Base-by-base conservation (phyloP, 2,888 invertebrate genomes). In the Agrotis segetum region DNA sequence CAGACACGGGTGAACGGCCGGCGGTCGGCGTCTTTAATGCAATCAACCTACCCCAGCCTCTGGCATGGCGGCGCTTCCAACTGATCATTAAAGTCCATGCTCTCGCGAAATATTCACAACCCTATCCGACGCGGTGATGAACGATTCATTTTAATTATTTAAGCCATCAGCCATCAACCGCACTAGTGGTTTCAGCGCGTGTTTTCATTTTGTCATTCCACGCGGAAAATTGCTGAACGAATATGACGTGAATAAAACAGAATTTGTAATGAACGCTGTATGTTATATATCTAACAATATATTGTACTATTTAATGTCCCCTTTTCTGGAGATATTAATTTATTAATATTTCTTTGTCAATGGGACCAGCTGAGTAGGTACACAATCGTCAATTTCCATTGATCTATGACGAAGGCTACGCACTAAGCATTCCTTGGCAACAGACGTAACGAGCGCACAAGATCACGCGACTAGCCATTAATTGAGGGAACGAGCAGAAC, bases 11-110 rank as follows among this genome's bases (percentile, higher is more conserved):
- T 84, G 79, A 88, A 86, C 71, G 87, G 64, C 86, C 87, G 81
- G 77, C 81, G 79, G 85, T 74, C 84, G 86, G 75, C 83, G 82
- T 81, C 82, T 83, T 82, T 86, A 84, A 85, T 84, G 67, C 64
- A 82, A 83, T 85, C 73, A 82, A 67, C 80, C 75, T 66, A 67
- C 73, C 76, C 79, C 67, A 44, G 74, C 80, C 79, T 63, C 71
- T 58, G 62, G 81, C 65, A 63, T 24, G 44, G 46, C 46, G 63
- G 71, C 74, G 68, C 71, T 65, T 66, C 29, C 80, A 72, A 77
- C 82, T 82, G 75, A 74, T 74, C 56, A 63, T 76, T 70, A 71
- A 61, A 58, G 62, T 63, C 46, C 55, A 74, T 68, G 60, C 67
- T 68, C 52, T 58, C 44, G 62, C 64, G 40, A 70, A 70, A 68